Base-by-base conservation (phyloP, 1,140 invertebrate species). In the Ips nitidus region DNA sequence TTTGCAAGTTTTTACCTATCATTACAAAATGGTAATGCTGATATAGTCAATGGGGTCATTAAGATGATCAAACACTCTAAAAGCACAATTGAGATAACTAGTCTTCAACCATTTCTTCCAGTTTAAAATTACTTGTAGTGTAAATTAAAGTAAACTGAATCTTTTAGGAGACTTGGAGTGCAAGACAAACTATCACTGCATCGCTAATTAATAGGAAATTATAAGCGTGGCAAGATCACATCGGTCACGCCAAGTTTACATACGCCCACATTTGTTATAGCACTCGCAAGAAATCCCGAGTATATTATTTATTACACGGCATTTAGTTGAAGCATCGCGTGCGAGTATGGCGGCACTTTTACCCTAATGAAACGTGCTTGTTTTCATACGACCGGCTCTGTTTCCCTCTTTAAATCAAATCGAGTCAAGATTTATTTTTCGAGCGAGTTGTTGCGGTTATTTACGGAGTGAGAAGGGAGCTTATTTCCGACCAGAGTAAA, bases 231-330 rank as follows among this genome's bases (percentile, higher is more conserved):
- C 43, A 52, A 4, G 67, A 69, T 62, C 41, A 6, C 40, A 63
- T 56, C 50, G 59, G 67, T 69, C 67, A 69, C 67, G 67, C 67
- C 41, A 69, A 43, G 47, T 62, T 50, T 37, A 53, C 66, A 60
- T 61, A 61, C 38, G 45, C 43, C 36, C 67, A 69, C 57, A 69
- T 64, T 63, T 57, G 60, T 69, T 56, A 63, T 38, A 4, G 8
- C 56, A 39, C 42, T 47, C 50, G 67, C 67, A 56, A 69, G 67
- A 69, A 71, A 73, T 69, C 72, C 53, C 60, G 56, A 69, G 55
- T 71, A 63, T 72, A 75, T 75, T 75, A 75, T 75, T 75, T 75
- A 75, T 71, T 72, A 70, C 67, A 73, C 67, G 74, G 56, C 72
- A 75, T 75, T 73, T 66, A 75, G 74, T 68, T 73, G 71, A 68